These are phyloP conservation scores for Micromesistius poutassou DNA, from an alignment of 2,797 vertebrate genomes.

Conservation along the genomic window DNA sequence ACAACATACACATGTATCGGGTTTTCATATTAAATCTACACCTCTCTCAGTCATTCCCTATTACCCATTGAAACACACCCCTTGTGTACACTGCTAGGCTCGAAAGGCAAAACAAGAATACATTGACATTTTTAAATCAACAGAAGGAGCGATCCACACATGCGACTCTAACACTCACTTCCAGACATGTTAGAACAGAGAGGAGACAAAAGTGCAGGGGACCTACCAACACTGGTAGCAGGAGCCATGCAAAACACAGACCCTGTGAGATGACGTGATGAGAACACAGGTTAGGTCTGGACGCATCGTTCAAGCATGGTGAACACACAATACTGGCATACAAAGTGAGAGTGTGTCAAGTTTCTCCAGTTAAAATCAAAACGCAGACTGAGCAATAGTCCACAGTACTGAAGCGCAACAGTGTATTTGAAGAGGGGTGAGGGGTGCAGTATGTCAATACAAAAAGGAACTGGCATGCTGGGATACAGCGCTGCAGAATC, in stretches of 20 bases:
- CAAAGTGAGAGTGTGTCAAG: neutral
- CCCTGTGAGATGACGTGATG: conserved; percentile 86
- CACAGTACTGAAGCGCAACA: neutral
- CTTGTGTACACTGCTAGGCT: neutral
- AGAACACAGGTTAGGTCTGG: conserved; percentile 80
- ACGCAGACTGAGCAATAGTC: neutral
- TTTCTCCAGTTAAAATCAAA: neutral
- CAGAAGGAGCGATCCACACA: conserved; percentile 29
- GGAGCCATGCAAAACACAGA: conserved; percentile 99
- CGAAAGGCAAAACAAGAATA: neutral
- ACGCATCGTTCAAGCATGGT: conserved; percentile 55
- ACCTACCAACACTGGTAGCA: conserved; percentile 97
- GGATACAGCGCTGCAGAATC: neutral
- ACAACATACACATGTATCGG: neutral
- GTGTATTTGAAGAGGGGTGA: neutral
- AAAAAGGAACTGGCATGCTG: neutral
- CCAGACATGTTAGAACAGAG: conserved; percentile 17
- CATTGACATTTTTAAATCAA: conserved; percentile 30
- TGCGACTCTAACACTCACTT: conserved; percentile 8
- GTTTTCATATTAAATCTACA: too few species aligned
- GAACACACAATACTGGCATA: neutral
- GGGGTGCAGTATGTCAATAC: neutral
- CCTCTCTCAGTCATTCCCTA: neutral
- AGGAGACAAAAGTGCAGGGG: conserved; percentile 64
- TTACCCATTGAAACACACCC: neutral